Evolutionary conservation across 2,888 invertebrate genomes (phyloP), one percentile per base, ranked within the genome.

Genomic region (Agriotes lineatus): DNA sequence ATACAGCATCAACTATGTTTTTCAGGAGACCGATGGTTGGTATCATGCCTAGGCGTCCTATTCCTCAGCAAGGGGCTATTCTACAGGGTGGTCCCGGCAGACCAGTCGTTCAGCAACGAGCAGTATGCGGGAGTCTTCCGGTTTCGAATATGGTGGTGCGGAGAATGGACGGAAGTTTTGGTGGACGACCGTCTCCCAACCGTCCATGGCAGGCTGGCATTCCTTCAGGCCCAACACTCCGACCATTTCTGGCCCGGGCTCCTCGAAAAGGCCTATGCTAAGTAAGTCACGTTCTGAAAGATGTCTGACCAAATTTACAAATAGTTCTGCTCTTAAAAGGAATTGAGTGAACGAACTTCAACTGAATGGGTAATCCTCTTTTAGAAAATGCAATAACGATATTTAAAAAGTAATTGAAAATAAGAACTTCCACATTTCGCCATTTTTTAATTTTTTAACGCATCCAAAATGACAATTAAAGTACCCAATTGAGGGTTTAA

Each of bases 71-170:
- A 95, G 79, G 96, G 95, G 25, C 87, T 96, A 1, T 96, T 96
- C 85, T 95, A 95, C 86, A 88, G 96, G 58, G 96, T 96, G 35
- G 95, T 96, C 52, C 96, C 96, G 0, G 95, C 95, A 0, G 96
- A 96, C 81, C 96, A 96, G 84, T 90, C 91, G 18, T 91, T 96
- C 80, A 89, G 88, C 60, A 88, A 87, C 33, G 87, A 87, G 10
- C 88, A 90, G 12, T 92, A 93, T 78, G 89, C 92, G 45, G 95
- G 95, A 0, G 90, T 95, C 14, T 95, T 94, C 85, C 90, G 96
- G 73, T 96, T 96, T 85, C 91, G 96, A 0, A 84, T 96, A 18
- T 96, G 96, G 96, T 96, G 96, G 95, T 95, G 95, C 80, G 96
- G 96, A 2, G 93, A 95, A 81, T 96, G 96, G 96, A 90, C 93